These are phyloP conservation scores for Drosophila nigromelanica DNA, from an alignment of 1,140 invertebrate species.

Conservation along the genomic window DNA sequence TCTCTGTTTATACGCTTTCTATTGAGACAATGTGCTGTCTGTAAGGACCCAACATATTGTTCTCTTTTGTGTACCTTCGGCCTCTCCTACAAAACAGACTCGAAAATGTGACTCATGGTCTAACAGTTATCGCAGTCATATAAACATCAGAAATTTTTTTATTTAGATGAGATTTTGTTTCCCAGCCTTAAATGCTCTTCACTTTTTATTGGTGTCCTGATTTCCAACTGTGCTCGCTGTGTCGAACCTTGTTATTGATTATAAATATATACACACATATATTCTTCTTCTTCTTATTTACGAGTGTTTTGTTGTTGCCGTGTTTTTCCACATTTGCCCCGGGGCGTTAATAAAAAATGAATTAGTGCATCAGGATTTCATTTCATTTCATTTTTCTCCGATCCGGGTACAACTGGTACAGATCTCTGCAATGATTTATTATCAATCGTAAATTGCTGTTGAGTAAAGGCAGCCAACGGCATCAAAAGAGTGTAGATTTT, in stretches of 20 bases:
- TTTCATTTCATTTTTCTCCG: constrained; percentile 37
- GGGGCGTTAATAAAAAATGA: constrained; percentile 78
- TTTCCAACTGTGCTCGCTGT: constrained; percentile 69
- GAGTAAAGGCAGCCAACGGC: constrained; percentile 26
- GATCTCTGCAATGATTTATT: constrained; percentile 64
- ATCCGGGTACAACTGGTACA: constrained; percentile 4
- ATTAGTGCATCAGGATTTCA: constrained; percentile 66
- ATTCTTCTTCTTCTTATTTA: constrained; percentile 3
- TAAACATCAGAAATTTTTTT: constrained; percentile 75
- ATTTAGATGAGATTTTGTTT: constrained; percentile 69
- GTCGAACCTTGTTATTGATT: constrained; percentile 66
- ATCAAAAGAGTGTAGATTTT: constrained; percentile 46
- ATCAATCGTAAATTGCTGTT: constrained; percentile 67
- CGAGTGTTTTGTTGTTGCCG: constrained; percentile 20
- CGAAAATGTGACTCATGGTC: constrained; percentile 24
- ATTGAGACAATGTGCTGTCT: constrained; percentile 19
- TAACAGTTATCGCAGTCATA: constrained; percentile 60
- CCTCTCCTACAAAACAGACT: constrained; percentile 15
- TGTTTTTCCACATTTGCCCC: constrained; percentile 38
- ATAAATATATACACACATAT: constrained; percentile 32
- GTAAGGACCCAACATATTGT: constrained; percentile 58
- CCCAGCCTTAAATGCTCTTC: constrained; percentile 32
- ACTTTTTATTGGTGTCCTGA: constrained; percentile 77
- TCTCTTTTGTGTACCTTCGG: constrained; percentile 17
- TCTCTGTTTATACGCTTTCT: neutral